Conservation (phyloP, 92 coral and sea anemone species). For the Epizoanthus rinbou region DNA sequence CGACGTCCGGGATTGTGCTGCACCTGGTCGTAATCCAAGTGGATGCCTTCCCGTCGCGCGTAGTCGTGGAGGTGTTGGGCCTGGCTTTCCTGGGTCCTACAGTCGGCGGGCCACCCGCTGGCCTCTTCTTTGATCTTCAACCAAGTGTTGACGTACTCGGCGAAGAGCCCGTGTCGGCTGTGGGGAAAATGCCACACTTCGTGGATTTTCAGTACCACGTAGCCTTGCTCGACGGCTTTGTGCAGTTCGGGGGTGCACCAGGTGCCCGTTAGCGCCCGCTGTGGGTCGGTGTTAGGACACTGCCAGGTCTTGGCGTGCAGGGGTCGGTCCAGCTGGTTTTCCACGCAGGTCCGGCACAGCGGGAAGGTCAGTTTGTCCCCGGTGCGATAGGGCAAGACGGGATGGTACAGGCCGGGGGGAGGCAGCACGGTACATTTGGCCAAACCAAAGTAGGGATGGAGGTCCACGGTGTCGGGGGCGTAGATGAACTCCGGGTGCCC, state of each 20-base stretch:
- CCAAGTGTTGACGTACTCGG: too few species aligned
- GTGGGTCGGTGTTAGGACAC: conserved; percentile 20
- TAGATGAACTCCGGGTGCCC: conserved; percentile 42
- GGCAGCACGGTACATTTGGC: conserved; percentile 9
- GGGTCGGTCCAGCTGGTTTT: background rate
- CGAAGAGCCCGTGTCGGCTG: background rate
- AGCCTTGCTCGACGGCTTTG: conserved; percentile 33
- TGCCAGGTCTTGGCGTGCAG: background rate
- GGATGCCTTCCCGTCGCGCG: conserved; percentile 9
- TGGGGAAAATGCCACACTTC: conserved; percentile 48
- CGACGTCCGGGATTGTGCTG: background rate
- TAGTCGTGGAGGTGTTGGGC: conserved; percentile 28
- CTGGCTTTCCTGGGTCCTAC: conserved; percentile 8
- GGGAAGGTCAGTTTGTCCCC: conserved; percentile 31
- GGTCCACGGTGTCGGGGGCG: background rate
- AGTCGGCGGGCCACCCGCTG: background rate
- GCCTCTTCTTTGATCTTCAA: too few species aligned
- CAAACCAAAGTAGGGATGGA: background rate
- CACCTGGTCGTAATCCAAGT: background rate
- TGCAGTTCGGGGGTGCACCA: background rate
- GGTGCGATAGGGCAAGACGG: conserved; percentile 30
- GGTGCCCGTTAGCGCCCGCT: background rate
- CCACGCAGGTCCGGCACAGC: conserved; percentile 28
- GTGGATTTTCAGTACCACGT: conserved; percentile 1
- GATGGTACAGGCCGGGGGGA: conserved; percentile 22